Conservation (phyloP, 2,113 vertebrate genomes). For the Chionis minor region DNA sequence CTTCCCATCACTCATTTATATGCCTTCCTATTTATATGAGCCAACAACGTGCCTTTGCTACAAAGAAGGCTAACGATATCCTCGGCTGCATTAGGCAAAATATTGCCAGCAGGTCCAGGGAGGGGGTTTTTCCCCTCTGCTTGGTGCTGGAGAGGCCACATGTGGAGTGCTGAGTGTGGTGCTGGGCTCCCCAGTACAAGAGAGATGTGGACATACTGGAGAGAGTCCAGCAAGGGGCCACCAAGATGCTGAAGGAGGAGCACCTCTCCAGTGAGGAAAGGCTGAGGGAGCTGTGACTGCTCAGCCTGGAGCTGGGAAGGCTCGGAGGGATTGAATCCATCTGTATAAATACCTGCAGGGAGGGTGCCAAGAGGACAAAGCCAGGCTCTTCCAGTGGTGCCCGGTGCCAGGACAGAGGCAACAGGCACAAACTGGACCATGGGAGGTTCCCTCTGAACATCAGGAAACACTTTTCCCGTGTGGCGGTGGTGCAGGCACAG, state of each 20-base stretch:
- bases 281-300: not conserved
- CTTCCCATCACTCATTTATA: not conserved
- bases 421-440: fast-evolving
- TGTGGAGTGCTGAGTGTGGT: fast-evolving
- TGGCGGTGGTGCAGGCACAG: not conserved
- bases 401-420: not conserved
- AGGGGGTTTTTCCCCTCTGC: not conserved
- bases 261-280: not conserved
- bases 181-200: not conserved
- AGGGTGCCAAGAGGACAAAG: not conserved
- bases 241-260: not conserved
- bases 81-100: not conserved
- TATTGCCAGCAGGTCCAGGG: not conserved
- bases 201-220: not conserved
- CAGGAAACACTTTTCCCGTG: not conserved
- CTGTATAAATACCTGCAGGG: too few relatives aligned
- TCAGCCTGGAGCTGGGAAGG: not conserved
- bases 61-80: not conserved
- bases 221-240: not conserved
- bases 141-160: not conserved
- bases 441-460: not conserved
- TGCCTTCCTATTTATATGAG: not conserved
- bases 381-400: not conserved
- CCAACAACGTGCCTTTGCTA: not conserved
- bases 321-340: not conserved